Conservation (phyloP, 2,113 vertebrate genomes). For the Oreochromis aureus region DNA sequence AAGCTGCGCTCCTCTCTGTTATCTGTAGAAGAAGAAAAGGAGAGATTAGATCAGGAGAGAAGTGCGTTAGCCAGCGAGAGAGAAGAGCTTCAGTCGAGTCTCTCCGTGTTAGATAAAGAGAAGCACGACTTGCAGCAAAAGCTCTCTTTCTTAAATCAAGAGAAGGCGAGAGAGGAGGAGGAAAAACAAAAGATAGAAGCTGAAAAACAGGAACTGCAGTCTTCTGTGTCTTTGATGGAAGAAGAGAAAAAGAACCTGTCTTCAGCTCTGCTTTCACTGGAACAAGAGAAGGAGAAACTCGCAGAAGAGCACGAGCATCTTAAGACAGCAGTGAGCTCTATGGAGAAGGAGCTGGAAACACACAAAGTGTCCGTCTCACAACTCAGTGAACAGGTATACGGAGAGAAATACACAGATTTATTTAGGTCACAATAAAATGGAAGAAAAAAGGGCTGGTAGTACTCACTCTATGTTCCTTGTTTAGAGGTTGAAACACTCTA, state of each 20-base stretch:
- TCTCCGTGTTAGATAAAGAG: conserved; percentile 16
- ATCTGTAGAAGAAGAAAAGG: conserved; percentile 51
- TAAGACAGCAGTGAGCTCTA: background rate
- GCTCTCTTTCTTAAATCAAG: conserved; percentile 4
- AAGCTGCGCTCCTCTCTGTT: conserved; percentile 19
- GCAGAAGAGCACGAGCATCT: conserved; percentile 8
- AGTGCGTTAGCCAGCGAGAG: conserved; percentile 43
- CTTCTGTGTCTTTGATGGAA: background rate
- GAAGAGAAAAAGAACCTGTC: conserved; percentile 39
- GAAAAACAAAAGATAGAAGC: conserved; percentile 18
- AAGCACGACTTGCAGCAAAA: conserved; percentile 3
- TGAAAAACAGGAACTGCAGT: conserved; percentile 24
- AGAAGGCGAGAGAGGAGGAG: conserved; percentile 8
- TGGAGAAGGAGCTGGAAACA: conserved; percentile 39
- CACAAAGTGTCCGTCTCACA: conserved; percentile 7
- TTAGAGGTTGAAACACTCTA: background rate
- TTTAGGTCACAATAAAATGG: background rate
- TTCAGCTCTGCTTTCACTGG: conserved; percentile 33
- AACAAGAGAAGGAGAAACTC: conserved; percentile 56
- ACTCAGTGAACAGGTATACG: conserved; percentile 38
- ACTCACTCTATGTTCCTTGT: background rate
- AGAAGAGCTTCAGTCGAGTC: conserved; percentile 2
- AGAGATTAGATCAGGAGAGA: conserved; percentile 5
- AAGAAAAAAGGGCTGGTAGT: background rate
- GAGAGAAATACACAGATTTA: background rate